A percentile compares a stretch with the other conserved stretches of the same genome.
Conservation (phyloP, 2,113 vertebrate species). For the Chrysochloris asiatica region DNA sequence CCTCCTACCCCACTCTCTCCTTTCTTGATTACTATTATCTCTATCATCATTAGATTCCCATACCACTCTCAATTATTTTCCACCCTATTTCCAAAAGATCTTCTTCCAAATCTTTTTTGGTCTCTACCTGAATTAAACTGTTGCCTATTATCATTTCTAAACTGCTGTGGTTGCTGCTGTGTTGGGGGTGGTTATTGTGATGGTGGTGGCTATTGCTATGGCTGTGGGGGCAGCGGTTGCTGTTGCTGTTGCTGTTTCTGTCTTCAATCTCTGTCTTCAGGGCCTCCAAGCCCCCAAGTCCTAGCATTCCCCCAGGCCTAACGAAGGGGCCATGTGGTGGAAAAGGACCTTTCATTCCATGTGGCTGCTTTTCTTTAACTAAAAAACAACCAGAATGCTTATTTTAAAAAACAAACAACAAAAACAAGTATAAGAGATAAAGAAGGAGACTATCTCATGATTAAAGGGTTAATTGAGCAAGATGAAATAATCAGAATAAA, state of each 20-base stretch:
- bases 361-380: no score
- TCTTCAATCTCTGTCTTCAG: constrained; percentile 87
- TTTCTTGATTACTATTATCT: constrained; percentile 87
- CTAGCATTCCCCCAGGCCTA: constrained; percentile 87
- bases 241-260: constrained; percentile 55
- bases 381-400: no score
- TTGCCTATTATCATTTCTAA: constrained; percentile 87
- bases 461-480: no score
- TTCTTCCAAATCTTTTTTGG: constrained; percentile 92
- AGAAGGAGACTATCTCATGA: no score
- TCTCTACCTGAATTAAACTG: constrained; percentile 88
- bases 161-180: constrained; percentile 72
- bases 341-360: constrained; percentile 91
- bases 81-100: constrained; percentile 84
- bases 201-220: background rate
- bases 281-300: constrained; percentile 82
- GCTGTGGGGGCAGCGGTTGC: background rate
- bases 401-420: no score
- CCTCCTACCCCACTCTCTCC: constrained; percentile 91
- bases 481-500: no score
- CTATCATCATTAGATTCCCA: constrained; percentile 83
- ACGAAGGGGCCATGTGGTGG: constrained; percentile 88
- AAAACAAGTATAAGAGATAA: no score
- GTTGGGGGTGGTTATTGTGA: background rate
- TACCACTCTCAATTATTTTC: constrained; percentile 86